phyloP scores from a whole-genome alignment of 1,140 invertebrate species.

The Lanistes nyassanus region DNA sequence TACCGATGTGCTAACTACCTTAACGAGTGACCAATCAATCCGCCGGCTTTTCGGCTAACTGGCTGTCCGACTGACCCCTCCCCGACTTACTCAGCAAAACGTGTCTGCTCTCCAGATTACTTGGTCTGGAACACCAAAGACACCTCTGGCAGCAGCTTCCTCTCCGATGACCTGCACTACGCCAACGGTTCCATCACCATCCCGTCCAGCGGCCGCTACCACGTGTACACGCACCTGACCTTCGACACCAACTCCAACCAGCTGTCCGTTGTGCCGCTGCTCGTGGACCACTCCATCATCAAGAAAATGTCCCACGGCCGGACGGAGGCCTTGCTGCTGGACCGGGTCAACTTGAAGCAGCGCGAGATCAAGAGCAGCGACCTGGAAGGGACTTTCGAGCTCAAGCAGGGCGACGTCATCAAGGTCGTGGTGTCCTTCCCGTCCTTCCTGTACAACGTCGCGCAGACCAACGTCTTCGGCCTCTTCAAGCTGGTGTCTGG shows the following conservation, averaged over 20 bases:
- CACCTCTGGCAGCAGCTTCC: conserved; percentile 13
- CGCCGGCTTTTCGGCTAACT: too few species aligned
- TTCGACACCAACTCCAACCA: conserved; percentile 21
- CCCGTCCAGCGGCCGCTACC: conserved; percentile 14
- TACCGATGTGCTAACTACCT: too few species aligned
- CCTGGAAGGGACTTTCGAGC: conserved; percentile 22
- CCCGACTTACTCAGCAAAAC: too few species aligned
- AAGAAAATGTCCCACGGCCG: conserved; percentile 1
- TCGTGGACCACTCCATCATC: conserved; percentile 21
- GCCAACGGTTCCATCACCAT: conserved; percentile 24
- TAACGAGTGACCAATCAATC: too few species aligned
- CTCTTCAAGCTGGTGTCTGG: conserved; percentile 18
- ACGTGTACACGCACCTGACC: conserved; percentile 24
- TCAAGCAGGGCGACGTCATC: conserved; percentile 7
- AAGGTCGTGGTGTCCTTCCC: conserved; percentile 17
- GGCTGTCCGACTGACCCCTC: too few species aligned
- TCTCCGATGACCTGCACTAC: conserved; percentile 17
- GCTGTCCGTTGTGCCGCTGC: not conserved
- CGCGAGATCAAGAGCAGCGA: conserved; percentile 18
- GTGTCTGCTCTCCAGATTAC: conserved; percentile 11
- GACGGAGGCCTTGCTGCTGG: conserved; percentile 1
- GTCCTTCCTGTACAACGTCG: conserved; percentile 19
- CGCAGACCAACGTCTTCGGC: conserved; percentile 20
- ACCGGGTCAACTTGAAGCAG: conserved; percentile 13
- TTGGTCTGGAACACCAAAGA: conserved; percentile 9